Base-by-base conservation (phyloP, 2,888 invertebrate genomes). In the Pocota personata region DNA sequence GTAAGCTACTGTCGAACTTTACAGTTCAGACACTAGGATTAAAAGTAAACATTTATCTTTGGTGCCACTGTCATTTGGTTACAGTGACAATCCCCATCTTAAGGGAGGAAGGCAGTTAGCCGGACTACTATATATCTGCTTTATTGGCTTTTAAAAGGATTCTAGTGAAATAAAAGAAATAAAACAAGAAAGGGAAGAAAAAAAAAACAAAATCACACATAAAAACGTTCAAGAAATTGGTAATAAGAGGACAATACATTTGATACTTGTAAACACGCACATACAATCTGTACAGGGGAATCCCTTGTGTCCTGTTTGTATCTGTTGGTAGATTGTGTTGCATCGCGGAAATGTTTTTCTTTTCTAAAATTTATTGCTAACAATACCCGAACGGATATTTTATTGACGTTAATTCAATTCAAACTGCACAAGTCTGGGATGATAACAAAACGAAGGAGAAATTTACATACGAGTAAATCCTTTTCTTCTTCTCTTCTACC, bases 321-420 rank as follows among this genome's bases (percentile, higher is more conserved):
- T n/a, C n/a, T n/a, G n/a, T n/a, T n/a, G n/a, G 8, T 43, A 16
- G 43, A 24, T 16, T 14, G 58, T 50, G 60, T 60, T 77, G 69
- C 69, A 67, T 62, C 55, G 69, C 57, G 62, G 35, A 80, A 58
- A 32, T 12, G 37, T 14, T 37, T 32, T 14, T 10, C n/a, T 57
- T 55, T 60, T 7, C 8, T 66, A 55, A 64, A 76, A 83, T 77
- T 72, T 77, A 83, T 83, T 67, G 46, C 78, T 46, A 67, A 72
- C 83, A 78, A 83, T 78, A 72, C 60, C 64, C 40, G 19, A 66
- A 64, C 58, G 82, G 77, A 90, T 88, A 89, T 90, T 90, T 90
- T 90, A 90, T 90, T 90, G 89, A 89, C 90, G 91, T 90, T 90
- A 90, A 90, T 90, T 90, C 90, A 90, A 90, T 90, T 90, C 90